Base-by-base conservation (phyloP, 2,888 invertebrate species). In the Oscheius sp. region DNA sequence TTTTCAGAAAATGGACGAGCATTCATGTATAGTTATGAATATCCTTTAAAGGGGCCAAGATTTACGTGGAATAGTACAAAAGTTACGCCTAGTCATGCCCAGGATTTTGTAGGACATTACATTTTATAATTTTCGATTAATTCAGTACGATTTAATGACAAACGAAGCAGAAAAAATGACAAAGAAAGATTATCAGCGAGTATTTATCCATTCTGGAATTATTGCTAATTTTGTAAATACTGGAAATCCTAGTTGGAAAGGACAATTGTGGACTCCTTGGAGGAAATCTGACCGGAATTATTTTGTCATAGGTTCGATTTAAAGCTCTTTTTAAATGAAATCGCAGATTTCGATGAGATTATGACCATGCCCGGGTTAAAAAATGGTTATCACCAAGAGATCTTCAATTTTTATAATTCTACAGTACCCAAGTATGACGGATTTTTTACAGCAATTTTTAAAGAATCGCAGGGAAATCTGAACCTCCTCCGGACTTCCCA, bases 161-260 rank as follows among this genome's bases (percentile, higher is more conserved):
- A 71, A 76, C 18, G 23, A 41, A 13, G 5, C 16, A 5, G 43
- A 43, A 5, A 18, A 23, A 13, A 41, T 61, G 18, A 43, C 35
- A 5, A 43, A 41, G 18, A 61, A 41, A 16, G 43, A 69, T 13
- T 27, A 53, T n/a, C 52, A 29, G 1, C 75, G 76, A 49, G 79
- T 76, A 29, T 27, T 29, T 16, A 68, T 77, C 12, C 76, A 75
- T 53, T 23, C 58, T 2, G 79, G 76, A 69, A 45, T 79, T n/a
- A 68, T 76, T n/a, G 76, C 79, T 1, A 63, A 75, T 59, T 79
- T 79, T 63, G 53, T 77, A 16, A 77, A 74, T 53, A 64, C 49
- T 21, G 72, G 64, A 27, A 52, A 77, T 68, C 79, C 79, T n/a
- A 25, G 1, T 3, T 5, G 3, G 13, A 2, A 53, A 45, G 75